Base-by-base conservation (phyloP, 2,797 vertebrate species). In the Anguilla pacifica region DNA sequence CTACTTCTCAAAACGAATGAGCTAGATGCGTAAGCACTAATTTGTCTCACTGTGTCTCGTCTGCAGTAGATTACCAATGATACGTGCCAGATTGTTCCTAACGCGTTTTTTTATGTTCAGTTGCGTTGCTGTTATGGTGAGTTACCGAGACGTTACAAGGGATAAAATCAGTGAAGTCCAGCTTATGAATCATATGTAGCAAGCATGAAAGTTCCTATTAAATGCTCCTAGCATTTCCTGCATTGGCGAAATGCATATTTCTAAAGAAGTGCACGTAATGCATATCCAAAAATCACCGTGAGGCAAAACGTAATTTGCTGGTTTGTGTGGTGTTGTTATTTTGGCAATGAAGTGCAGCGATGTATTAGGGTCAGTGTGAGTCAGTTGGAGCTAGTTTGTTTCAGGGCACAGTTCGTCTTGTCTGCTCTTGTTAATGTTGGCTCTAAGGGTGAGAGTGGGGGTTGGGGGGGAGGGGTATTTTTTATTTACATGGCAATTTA, bases 311-410 rank as follows among this genome's bases (percentile, higher is more conserved):
- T 22, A 55, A 46, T 6, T 5, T 28, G 49, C 49, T 59, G 19
- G 53, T 85, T 84, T 87, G 51, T 83, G 64, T 82, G 51, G 22
- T 85, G 88, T 86, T 92, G 90, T 92, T 91, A 51, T 93, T 94
- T 91, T 91, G 87, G 86, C 91, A 88, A 90, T 90, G 91, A 89
- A 85, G 90, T 91, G 93, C 90, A 90, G 89, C 85, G 83, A 90
- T 88, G 89, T 84, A 91, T 94, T 86, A 92, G 89, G 90, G 92
- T 94, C 92, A 92, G 91, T 88, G 89, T 91, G 90, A 94, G 87
- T 93, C 92, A 82, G 87, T 84, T 84, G 49, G 88, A 90, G 91
- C 85, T 61, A 1, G n/a, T 90, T 91, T 70, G 90, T 90, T 89
- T 90, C 72, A 35, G 86, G 91, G 89, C 89, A 61, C 35, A 82